phyloP scores from a whole-genome alignment of 2,113 vertebrate genomes.

The Erinaceus europaeus region DNA sequence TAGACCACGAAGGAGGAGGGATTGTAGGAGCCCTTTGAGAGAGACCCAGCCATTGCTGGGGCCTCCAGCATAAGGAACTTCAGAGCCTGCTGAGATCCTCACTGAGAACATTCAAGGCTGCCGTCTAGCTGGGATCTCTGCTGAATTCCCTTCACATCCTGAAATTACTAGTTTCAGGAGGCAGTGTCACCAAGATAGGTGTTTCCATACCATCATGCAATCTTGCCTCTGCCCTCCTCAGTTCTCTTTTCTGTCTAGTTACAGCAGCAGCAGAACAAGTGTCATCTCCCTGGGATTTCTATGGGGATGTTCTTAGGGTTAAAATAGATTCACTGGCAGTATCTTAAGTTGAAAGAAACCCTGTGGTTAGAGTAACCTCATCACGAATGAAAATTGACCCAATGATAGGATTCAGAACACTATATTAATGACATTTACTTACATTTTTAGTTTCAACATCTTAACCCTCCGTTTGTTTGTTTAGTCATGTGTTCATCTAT shows the following conservation, averaged over 20 bases:
- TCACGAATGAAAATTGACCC: not conserved
- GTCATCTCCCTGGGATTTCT: not conserved
- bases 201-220: not conserved
- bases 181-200: not conserved
- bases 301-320: not conserved
- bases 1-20: slow-evolving; percentile 75
- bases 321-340: not conserved
- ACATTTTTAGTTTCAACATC: not conserved
- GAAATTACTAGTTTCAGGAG: slow-evolving; percentile 38
- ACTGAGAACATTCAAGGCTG: slow-evolving; percentile 18
- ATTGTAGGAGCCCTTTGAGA: slow-evolving; percentile 63
- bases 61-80: slow-evolving; percentile 28
- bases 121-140: slow-evolving; percentile 48
- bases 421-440: no score
- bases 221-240: not conserved
- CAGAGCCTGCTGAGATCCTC: slow-evolving; percentile 31
- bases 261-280: not conserved
- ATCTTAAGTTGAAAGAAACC: not conserved
- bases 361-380: not conserved
- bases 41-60: not conserved
- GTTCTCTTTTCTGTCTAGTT: not conserved
- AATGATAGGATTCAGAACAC: rapidly evolving
- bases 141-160: slow-evolving; percentile 45
- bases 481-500: not conserved
- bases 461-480: not conserved